Conservation (phyloP, 2,113 vertebrate genomes). For the Oreochromis tanganicae region DNA sequence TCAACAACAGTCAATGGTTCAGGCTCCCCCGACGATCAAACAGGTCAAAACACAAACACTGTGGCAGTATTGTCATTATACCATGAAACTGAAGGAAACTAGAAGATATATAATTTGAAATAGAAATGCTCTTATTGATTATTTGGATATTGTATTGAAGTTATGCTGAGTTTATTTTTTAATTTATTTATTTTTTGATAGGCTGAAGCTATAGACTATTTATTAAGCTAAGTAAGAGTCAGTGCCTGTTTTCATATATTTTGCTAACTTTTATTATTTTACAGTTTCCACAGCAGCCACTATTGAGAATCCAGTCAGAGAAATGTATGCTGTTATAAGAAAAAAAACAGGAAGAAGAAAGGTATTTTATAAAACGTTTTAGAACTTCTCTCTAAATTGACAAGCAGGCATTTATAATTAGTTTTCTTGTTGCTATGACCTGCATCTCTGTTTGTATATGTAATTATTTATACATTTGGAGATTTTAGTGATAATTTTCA, state of each 20-base stretch:
- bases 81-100: neutral
- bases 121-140: rapidly evolving
- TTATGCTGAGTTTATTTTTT: neutral
- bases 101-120: neutral
- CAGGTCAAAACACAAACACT: neutral
- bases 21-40: rapidly evolving
- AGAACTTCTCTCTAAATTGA: neutral
- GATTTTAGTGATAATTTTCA: neutral
- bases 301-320: neutral
- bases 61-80: neutral
- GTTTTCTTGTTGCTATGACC: neutral
- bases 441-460: neutral
- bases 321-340: neutral
- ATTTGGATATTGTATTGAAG: neutral
- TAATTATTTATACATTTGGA: neutral
- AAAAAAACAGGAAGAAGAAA: neutral
- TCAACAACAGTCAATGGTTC: neutral
- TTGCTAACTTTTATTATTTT: neutral
- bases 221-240: neutral
- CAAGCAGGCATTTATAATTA: neutral
- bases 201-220: neutral
- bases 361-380: neutral
- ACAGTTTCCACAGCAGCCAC: neutral
- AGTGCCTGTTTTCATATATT: neutral
- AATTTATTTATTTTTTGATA: rapidly evolving